Percentiles rank a stretch among this genome's conserved stretches.
phyloP scores from a whole-genome alignment of 1,140 invertebrate species.

The Maniola jurtina region DNA sequence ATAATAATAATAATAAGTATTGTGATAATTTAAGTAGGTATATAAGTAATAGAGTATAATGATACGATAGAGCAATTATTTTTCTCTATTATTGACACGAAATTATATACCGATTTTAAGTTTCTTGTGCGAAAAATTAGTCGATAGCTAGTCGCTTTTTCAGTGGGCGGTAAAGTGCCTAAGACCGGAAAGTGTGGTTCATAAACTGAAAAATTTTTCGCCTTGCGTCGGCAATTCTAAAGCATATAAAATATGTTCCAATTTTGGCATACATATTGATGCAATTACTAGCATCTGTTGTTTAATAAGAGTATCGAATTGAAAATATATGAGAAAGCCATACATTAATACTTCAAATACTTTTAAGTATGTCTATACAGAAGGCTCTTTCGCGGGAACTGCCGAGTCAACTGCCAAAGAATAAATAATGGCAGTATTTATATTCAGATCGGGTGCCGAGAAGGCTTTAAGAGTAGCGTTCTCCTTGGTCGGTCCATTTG shows the following conservation, averaged over 20 bases:
- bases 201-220: too few relatives aligned
- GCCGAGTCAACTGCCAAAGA: conserved; percentile 42
- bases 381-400: conserved; percentile 25
- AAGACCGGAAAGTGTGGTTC: too few relatives aligned
- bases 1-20: too few relatives aligned
- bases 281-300: neutral
- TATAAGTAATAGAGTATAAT: too few relatives aligned
- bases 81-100: too few relatives aligned
- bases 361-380: neutral
- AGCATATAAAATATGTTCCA: neutral
- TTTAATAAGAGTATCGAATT: neutral
- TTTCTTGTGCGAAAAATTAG: too few relatives aligned
- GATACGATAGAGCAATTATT: too few relatives aligned
- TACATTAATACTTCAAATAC: neutral
- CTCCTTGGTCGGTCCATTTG: conserved; percentile 17
- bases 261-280: neutral
- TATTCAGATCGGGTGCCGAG: conserved; percentile 43
- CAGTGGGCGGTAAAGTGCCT: too few relatives aligned
- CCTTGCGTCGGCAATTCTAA: neutral
- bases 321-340: neutral
- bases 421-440: conserved; percentile 48
- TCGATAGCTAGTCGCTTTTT: too few relatives aligned
- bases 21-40: too few relatives aligned
- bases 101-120: too few relatives aligned
- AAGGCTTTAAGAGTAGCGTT: conserved; percentile 32